A percentile compares a stretch with the other conserved stretches of the same genome.
These are phyloP conservation scores for Vombatus ursinus DNA, from an alignment of 2,113 vertebrate species.

Conservation along the genomic window DNA sequence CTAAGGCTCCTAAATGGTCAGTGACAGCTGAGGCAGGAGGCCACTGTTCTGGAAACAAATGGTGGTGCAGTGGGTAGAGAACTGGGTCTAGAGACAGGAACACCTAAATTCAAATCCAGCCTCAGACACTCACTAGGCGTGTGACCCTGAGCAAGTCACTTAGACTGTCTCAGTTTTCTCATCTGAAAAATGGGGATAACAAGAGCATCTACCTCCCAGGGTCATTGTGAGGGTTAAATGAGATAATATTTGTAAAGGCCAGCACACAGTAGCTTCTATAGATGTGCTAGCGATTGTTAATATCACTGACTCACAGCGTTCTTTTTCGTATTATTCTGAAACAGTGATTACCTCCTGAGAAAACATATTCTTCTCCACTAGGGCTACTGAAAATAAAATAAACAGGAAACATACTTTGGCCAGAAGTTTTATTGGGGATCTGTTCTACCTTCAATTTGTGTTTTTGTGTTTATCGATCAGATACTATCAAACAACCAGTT, in stretches of 20 bases:
- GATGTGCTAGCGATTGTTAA: no score
- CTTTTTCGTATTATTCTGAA: neutral
- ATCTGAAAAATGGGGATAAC: no score
- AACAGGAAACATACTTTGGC: neutral
- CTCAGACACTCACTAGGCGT: neutral
- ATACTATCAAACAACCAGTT: neutral
- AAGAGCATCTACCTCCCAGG: neutral
- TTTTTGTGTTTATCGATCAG: neutral
- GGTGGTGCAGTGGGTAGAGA: no score
- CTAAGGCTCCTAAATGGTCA: no score
- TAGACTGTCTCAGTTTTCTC: no score
- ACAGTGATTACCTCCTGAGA: neutral
- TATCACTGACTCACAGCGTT: neutral
- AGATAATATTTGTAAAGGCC: neutral
- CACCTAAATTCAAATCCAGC: no score
- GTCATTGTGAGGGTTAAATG: no score
- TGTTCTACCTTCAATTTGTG: neutral
- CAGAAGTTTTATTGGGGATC: neutral
- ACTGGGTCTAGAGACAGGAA: no score
- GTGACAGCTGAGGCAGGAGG: neutral
- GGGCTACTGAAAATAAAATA: neutral
- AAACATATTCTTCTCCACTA: neutral
- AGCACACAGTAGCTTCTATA: neutral
- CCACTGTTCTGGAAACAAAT: neutral
- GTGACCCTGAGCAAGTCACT: neutral